Base-by-base conservation (phyloP, 2,888 invertebrate species). In the Lutraria lutraria region DNA sequence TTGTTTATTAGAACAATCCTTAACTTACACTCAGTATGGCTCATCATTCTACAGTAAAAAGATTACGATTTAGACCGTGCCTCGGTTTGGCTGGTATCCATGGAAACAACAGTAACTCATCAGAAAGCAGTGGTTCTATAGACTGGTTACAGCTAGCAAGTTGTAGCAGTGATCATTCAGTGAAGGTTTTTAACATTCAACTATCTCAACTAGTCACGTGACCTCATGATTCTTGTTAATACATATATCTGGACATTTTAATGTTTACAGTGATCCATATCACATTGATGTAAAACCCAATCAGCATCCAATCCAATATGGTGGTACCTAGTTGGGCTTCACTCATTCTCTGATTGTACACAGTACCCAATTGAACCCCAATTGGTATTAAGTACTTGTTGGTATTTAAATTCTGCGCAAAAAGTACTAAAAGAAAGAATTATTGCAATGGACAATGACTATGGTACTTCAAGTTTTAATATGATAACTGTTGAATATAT, bases 41-140 rank as follows among this genome's bases (percentile, higher is more conserved):
- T 52, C 96, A 96, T 92, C 96, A 96, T 92, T 88, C 95, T 76
- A 95, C 96, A 16, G 96, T 97, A 21, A 96, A 95, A 88, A 92
- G 95, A 29, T 87, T 97, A 13, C 91, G 90, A 80, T 96, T 97
- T 92, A 93, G 96, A 63, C 96, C 96, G 16, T 85, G 89, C 81
- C 83, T 90, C 21, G 95, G 95, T 2, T 85, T 90, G 53, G 92
- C 93, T 43, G 94, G 95, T 89, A 89, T 88, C 88, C 90, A 91
- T 92, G 91, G 90, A 21, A 85, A 87, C 81, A 31, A 88, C 63
- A n/a, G 6, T 4, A 80, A 88, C 53, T 72, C 87, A 25, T 81
- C 90, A 79, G 84, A 92, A 10, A 68, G 60, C 60, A 88, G 88
- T 81, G 90, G 92, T 31, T 89, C 81, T 29, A 82, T 88, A 31